Conservation (phyloP, 2,888 invertebrate species). For the Noctuana brunneofusca region DNA sequence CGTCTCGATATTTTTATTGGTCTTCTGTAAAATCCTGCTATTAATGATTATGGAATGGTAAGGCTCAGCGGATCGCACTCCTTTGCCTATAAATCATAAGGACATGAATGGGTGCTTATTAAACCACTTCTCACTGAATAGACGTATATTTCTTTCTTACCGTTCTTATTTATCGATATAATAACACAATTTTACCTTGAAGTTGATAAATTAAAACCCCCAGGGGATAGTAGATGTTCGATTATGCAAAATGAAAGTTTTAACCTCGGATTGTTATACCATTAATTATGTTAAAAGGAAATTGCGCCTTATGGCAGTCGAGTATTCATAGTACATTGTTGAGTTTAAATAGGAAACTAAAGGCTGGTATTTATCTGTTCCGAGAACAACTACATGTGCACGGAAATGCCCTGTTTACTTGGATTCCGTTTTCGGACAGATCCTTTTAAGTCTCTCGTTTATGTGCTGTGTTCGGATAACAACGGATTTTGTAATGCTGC, state of each 20-base stretch:
- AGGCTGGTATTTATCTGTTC: conserved; percentile 32
- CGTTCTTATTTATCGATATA: conserved; percentile 39
- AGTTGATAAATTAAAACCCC: conserved; percentile 31
- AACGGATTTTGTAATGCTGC: conserved; percentile 65
- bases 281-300: conserved; percentile 9
- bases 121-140: conserved; percentile 47
- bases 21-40: conserved; percentile 63
- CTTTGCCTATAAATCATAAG: conserved; percentile 63
- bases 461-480: conserved; percentile 60
- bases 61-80: conserved; percentile 59
- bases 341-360: conserved; percentile 22
- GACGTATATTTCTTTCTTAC: conserved; percentile 43
- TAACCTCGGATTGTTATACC: background rate
- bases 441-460: conserved; percentile 68
- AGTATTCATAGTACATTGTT: conserved; percentile 22
- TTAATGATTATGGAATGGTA: conserved; percentile 48
- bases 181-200: conserved; percentile 20
- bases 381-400: conserved; percentile 57
- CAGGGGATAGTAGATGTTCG: conserved; percentile 12
- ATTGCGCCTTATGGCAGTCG: conserved; percentile 8
- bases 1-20: conserved; percentile 68
- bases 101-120: conserved; percentile 60
- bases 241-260: conserved; percentile 20
- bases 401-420: conserved; percentile 72
- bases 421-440: conserved; percentile 66